Evolutionary conservation across 2,113 vertebrate genomes (phyloP).

Genomic region (Hyaena hyaena): DNA sequence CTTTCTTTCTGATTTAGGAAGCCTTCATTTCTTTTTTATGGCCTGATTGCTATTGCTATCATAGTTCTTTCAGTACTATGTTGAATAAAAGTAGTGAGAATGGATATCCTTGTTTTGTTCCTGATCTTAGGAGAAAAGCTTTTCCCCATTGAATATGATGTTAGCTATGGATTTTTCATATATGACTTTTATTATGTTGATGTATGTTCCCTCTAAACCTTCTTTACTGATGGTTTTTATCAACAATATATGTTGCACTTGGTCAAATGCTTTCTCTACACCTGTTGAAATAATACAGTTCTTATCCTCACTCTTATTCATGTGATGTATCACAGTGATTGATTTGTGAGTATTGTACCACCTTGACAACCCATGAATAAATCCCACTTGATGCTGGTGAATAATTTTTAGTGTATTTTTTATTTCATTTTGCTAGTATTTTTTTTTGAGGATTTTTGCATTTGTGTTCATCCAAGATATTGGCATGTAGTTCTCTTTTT

Average conservation of each 20-base stretch:
- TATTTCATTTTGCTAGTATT: neutral
- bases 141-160: neutral
- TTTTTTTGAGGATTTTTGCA: neutral
- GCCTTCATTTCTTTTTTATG: neutral
- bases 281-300: neutral
- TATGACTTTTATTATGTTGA: neutral
- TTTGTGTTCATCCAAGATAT: neutral
- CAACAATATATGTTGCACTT: neutral
- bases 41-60: neutral
- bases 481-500: neutral
- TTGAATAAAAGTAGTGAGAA: neutral
- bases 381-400: neutral
- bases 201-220: neutral
- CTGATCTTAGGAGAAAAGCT: neutral
- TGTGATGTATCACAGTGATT: neutral
- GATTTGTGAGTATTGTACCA: neutral
- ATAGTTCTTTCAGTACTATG: neutral
- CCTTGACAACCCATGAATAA: neutral
- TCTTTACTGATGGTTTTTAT: neutral
- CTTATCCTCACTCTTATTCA: neutral
- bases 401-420: neutral
- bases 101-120: neutral
- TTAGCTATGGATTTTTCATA: neutral
- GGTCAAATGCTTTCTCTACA: neutral
- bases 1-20: neutral